Base-by-base conservation (phyloP, 2,888 invertebrate genomes). In the Cremastinae sp. region DNA sequence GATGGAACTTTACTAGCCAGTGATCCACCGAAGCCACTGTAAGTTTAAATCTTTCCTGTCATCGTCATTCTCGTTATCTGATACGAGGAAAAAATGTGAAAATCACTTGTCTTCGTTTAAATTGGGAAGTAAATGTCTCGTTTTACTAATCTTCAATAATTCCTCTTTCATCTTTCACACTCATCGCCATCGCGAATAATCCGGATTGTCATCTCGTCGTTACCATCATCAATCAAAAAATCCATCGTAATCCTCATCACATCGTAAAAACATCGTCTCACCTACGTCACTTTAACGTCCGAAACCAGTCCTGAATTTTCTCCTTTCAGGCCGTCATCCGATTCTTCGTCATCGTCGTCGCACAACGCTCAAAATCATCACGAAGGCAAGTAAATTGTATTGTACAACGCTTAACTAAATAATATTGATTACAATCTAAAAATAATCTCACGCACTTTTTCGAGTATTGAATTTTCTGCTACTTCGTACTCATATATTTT, bases 1-100 rank as follows among this genome's bases (percentile, higher is more conserved):
- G 98, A 98, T 90, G 98, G 98, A 78, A 98, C 98, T 1, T 92
- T 98, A 69, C 92, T 98, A 66, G 98, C 98, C 78, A 98, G 98
- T 86, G 98, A 98, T 91, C 98, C 98, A 69, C 97, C 98, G 18
- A 96, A 98, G 90, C 98, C 98, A 84, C 94, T 98, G 97, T 96
- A 91, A 95, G 96, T 94, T 84, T 55, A 28, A 49, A 39, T 35
- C 14, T 62, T 53, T 8, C 16, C 10, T 14, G 12, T 43, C 43
- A 3, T 20, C 12, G n/a, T 16, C 37, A 41, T 16, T 14, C 4
- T 16, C 12, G 12, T 2, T 58, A 41, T 58, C 39, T 39, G 0
- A 12, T 8, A 12, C 4, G 10, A 5, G 28, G 5, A n/a, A n/a
- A n/a, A n/a, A n/a, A n/a, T n/a, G n/a, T n/a, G n/a, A n/a, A n/a